These are phyloP conservation scores for Axea sp. DNA, from an alignment of 2,888 invertebrate species.

Conservation along the genomic window DNA sequence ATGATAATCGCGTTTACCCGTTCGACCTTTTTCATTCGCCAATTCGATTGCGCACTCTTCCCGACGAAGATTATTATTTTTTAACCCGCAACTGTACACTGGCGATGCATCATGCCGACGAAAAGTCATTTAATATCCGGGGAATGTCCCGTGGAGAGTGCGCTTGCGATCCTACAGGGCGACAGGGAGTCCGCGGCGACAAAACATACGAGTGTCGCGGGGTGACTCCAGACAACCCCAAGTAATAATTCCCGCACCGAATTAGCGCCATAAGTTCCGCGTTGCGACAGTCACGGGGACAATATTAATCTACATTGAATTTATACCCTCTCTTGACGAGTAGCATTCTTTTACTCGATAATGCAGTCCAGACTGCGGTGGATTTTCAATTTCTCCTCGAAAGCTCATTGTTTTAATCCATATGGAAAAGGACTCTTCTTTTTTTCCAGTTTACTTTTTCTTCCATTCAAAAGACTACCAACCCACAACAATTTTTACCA, in stretches of 20 bases:
- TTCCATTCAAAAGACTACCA: too few species aligned
- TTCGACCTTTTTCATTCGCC: slow-evolving; percentile 26
- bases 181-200: slow-evolving; percentile 66
- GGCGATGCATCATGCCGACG: slow-evolving; percentile 42
- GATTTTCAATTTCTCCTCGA: too few species aligned
- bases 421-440: too few species aligned
- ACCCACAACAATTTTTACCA: too few species aligned
- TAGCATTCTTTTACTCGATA: slow-evolving; percentile 4
- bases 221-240: slow-evolving; percentile 72
- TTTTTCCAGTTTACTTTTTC: too few species aligned
- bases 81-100: neutral
- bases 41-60: slow-evolving; percentile 18
- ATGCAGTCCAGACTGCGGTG: slow-evolving; percentile 18
- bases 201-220: slow-evolving; percentile 71
- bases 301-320: slow-evolving; percentile 79
- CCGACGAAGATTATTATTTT: slow-evolving; percentile 47
- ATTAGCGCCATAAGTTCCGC: slow-evolving; percentile 78
- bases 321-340: slow-evolving; percentile 68
- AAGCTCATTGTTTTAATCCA: too few species aligned
- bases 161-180: slow-evolving; percentile 45
- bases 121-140: slow-evolving; percentile 62
- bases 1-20: slow-evolving; percentile 43
- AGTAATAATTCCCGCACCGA: slow-evolving; percentile 77
- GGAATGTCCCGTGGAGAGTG: slow-evolving; percentile 62
- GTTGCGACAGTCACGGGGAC: slow-evolving; percentile 76